Base-by-base conservation (phyloP, 1,140 invertebrate species). In the Drosophila bipectinata region DNA sequence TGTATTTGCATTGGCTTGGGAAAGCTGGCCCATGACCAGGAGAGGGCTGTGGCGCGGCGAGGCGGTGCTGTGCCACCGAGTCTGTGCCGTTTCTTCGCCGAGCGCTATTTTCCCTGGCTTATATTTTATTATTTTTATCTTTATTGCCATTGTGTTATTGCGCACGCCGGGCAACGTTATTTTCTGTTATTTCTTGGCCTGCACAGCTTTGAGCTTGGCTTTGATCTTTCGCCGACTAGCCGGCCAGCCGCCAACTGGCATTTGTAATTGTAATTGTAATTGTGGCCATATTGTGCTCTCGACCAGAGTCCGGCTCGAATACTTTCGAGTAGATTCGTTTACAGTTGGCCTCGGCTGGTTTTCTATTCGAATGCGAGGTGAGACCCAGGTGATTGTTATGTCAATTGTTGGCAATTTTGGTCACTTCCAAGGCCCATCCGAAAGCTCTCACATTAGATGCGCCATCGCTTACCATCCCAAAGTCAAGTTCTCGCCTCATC, bases 1-100 rank as follows among this genome's bases (percentile, higher is more conserved):
- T 88, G 67, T 88, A 88, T 88, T 88, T 88, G 83, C 83, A 84
- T 83, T 54, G 26, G 84, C 84, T 89, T 88, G 83, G 83, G 83
- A 88, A 88, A 88, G 79, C 89, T 81, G 49, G 41, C 49, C 26
- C 21, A 21, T 21, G 21, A 21, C 37, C 45, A 44, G 30, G 34
- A 41, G 47, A 37, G 34, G 34, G 34, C 34, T 14, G 14, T 44
- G n/a, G 41, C 14, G 12, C 9, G 34, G 14, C 37, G 41, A 3
- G 26, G 32, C 21, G 28, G 12, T 63, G 37, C 45, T 54, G 12
- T 57, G 54, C 47, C 45, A 47, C 51, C 62, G 48, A 59, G 66
- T 63, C 61, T 69, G 69, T 74, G 73, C 79, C 73, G 67, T 81
- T 76, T 77, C 34, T 64, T 48, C 21, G 28, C 60, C 60, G 76